Base-by-base conservation (phyloP, 2,113 vertebrate genomes). In the Heliornis fulica region DNA sequence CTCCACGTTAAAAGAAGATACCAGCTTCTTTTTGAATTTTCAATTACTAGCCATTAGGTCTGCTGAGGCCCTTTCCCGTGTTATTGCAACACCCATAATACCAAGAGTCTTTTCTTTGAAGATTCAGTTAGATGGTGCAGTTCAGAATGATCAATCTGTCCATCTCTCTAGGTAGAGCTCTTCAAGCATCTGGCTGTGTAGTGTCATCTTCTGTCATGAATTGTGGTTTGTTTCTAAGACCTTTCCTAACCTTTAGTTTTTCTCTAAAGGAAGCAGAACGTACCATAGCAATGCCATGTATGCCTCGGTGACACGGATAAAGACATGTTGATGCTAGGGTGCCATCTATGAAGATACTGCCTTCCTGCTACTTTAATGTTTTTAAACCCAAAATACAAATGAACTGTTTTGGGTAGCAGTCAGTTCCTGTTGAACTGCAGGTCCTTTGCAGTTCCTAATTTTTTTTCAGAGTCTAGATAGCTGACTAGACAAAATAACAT, bases 401-500 rank as follows among this genome's bases (percentile, higher is more conserved):
- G 14, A 60, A 7, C 17, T 78, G 61, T 81, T 78, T 38, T 51
- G 75, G 31, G n/a, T 50, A 65, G 41, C 54, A 40, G 18, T 51
- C 48, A 74, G 8, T 56, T 83, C 34, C 28, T 34, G 4, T 68
- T 78, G 69, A 69, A 18, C 14, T 71, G 13, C 60, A 78, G 16
- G 31, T 88, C 46, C 34, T 80, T 70, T 61, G 51, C 32, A 21
- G 15, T 86, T 90, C 71, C 46, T 59, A 23, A 63, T 20, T 38
- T 46, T 43, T 46, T 85, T 83, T 61, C 41, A n/a, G 40, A 50
- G 20, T 48, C 66, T 86, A 64, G 76, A 78, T 95, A 93, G 93
- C 88, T 88, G 78, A 96, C 92, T 91, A 97, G 96, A 96, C 90
- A 94, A 97, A 97, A 96, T 90, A 95, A 66, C 87, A 95, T 97